Evolutionary conservation across 1,140 invertebrate species (phyloP).

Genomic region (Drosophila gunungcola): DNA sequence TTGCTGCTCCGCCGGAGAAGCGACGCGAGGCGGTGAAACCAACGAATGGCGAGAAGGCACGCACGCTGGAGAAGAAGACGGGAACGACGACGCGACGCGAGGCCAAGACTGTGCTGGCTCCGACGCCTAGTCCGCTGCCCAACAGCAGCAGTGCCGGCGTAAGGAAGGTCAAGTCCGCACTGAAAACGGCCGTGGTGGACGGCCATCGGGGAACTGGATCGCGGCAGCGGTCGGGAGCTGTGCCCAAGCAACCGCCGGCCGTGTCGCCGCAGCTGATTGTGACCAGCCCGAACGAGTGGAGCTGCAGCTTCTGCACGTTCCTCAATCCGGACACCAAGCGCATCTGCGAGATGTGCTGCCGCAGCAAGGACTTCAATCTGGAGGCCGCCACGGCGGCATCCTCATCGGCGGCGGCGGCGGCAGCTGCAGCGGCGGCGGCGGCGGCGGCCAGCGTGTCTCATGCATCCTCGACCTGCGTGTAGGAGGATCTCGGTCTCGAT

Average conservation of each 20-base stretch:
- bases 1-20: slow-evolving; percentile 47
- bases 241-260: slow-evolving; percentile 62
- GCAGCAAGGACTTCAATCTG: slow-evolving; percentile 84
- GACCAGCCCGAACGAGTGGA: slow-evolving; percentile 86
- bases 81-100: slow-evolving; percentile 21
- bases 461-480: slow-evolving; percentile 79
- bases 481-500: slow-evolving; percentile 21
- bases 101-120: slow-evolving; percentile 42
- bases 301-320: slow-evolving; percentile 89
- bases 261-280: slow-evolving; percentile 71
- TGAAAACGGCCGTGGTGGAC: slow-evolving; percentile 67
- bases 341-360: slow-evolving; percentile 91
- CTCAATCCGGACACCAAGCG: slow-evolving; percentile 86
- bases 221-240: slow-evolving; percentile 50
- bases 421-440: slow-evolving; percentile 30
- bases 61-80: slow-evolving; percentile 58
- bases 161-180: slow-evolving; percentile 72
- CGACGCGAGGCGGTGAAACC: slow-evolving; percentile 40
- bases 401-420: slow-evolving; percentile 48
- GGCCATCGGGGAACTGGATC: slow-evolving; percentile 37
- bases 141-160: slow-evolving; percentile 60
- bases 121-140: slow-evolving; percentile 24
- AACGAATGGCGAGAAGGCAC: slow-evolving; percentile 56
- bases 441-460: slow-evolving; percentile 58
- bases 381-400: slow-evolving; percentile 58